Conservation (phyloP, 2,888 invertebrate genomes). For the Cephus runcator region DNA sequence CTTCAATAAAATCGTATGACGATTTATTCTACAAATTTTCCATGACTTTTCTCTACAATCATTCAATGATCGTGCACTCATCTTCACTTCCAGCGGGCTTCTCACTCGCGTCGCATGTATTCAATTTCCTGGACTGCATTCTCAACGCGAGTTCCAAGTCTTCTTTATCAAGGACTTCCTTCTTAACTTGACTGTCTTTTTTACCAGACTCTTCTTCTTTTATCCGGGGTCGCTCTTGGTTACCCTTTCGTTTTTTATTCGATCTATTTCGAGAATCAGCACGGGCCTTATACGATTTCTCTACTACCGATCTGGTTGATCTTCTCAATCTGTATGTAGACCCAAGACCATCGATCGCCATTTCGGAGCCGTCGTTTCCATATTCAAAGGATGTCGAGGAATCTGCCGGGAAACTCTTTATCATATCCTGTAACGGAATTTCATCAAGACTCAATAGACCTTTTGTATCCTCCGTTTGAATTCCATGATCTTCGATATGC, state of each 20-base stretch:
- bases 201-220: neutral
- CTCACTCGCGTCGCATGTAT: neutral
- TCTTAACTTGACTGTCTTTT: neutral
- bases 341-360: neutral
- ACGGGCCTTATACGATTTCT: neutral
- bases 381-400: neutral
- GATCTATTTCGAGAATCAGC: neutral
- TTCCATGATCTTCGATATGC: slow-evolving; percentile 46
- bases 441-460: slow-evolving; percentile 40
- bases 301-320: neutral
- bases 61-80: slow-evolving; percentile 35
- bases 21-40: neutral
- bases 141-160: slow-evolving; percentile 33
- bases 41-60: slow-evolving; percentile 6
- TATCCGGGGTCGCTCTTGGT: neutral
- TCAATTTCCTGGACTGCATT: neutral
- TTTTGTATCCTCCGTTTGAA: slow-evolving; percentile 38
- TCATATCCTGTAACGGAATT: slow-evolving; percentile 48
- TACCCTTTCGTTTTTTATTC: neutral
- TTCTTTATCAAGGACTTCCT: slow-evolving; percentile 7
- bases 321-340: neutral
- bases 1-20: neutral
- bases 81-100: slow-evolving; percentile 31
- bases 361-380: neutral
- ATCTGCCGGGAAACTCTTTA: slow-evolving; percentile 27